Conservation (phyloP, 2,797 vertebrate species). For the Sorex maritimensis region DNA sequence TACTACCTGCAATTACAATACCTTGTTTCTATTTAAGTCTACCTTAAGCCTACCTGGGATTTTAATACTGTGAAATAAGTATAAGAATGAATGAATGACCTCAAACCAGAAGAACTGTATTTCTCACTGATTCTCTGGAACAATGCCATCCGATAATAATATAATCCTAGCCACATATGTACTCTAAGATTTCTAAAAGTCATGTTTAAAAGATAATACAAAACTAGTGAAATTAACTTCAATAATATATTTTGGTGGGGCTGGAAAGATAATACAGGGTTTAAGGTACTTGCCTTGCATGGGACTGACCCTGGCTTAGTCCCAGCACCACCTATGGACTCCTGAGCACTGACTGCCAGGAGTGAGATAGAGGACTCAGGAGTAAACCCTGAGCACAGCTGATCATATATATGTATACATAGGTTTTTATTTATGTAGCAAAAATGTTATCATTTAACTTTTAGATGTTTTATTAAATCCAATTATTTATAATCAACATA, state of each 20-base stretch:
- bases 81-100: background rate
- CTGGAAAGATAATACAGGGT: no score
- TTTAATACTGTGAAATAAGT: background rate
- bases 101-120: background rate
- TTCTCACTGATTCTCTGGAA: background rate
- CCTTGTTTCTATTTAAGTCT: background rate
- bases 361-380: no score
- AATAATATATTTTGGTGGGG: background rate
- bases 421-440: no score
- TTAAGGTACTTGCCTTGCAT: no score
- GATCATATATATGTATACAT: no score
- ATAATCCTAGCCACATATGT: background rate
- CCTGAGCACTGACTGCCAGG: no score
- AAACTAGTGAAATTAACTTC: conserved; percentile 2
- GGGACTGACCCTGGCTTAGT: conserved; percentile 2
- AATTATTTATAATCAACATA: background rate
- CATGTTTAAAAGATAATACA: background rate
- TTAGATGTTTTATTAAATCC: no score
- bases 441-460: conserved; percentile 20
- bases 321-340: background rate
- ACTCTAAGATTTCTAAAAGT: conserved; percentile 43
- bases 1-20: background rate
- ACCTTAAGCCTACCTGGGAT: background rate
- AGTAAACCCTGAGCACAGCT: no score
- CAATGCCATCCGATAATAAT: background rate